These are phyloP conservation scores for Plectus sambesii DNA, from an alignment of 1,140 invertebrate species.

Conservation along the genomic window DNA sequence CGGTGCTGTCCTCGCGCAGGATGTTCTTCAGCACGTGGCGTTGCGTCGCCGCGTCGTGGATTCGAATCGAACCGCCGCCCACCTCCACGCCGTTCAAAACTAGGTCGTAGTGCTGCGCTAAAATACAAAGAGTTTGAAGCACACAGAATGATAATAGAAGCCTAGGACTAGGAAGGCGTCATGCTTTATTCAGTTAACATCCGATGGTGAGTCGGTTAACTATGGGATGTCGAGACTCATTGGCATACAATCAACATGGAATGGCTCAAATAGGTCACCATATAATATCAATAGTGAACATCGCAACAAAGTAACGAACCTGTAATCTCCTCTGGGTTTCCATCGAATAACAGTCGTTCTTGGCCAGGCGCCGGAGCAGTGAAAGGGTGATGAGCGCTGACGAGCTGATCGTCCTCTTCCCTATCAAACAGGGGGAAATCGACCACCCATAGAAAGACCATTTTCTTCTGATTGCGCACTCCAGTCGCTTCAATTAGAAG, in stretches of 20 bases:
- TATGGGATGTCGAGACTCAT: too few species aligned
- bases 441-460: constrained; percentile 73
- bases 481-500: constrained; percentile 24
- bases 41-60: constrained; percentile 72
- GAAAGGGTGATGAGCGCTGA: constrained; percentile 90
- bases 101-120: constrained; percentile 83
- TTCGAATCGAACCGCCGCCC: constrained; percentile 91
- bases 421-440: constrained; percentile 84
- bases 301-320: constrained; percentile 23
- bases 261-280: constrained; percentile 13
- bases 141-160: too few species aligned
- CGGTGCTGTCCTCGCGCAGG: constrained; percentile 22
- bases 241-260: too few species aligned
- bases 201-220: too few species aligned
- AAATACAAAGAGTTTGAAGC: constrained; percentile 29
- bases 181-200: too few species aligned
- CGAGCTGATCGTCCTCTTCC: constrained; percentile 55
- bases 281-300: constrained; percentile 9
- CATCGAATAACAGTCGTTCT: constrained; percentile 55
- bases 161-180: too few species aligned
- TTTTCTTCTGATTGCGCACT: constrained; percentile 17
- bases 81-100: constrained; percentile 90
- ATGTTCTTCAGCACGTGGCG: constrained; percentile 53
- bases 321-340: constrained; percentile 20
- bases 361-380: constrained; percentile 70